Evolutionary conservation across 1,140 invertebrate genomes (phyloP), one percentile per base, ranked within the genome.

Genomic region (Neomicropteryx cornuta): DNA sequence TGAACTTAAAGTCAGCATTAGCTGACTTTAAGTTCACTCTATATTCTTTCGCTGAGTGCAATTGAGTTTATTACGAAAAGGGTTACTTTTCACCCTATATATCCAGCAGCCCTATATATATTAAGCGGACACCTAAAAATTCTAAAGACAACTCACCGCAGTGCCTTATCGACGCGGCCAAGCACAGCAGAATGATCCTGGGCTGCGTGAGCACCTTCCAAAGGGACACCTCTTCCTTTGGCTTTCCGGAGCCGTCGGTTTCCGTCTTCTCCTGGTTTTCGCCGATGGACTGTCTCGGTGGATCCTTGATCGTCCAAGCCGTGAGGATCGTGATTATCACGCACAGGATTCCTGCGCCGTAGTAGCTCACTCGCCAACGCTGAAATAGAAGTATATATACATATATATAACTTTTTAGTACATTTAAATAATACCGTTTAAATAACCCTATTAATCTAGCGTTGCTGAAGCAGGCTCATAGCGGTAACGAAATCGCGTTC

Each of bases 331-430:
- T 78, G 8, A 93, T 61, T 5, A 90, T 66, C 0, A 94, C 30
- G 1, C 87, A 86, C 2, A 92, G 70, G 11, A 88, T 74, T 14
- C 87, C 90, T 22, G 83, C 78, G 3, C 83, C 77, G 50, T 87
- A 81, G 59, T 92, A 96, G 17, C 84, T 82, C 16, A 87, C 75
- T 51, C 91, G 71, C 90, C 91, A 96, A 18, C 87, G 87, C 79
- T 87, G 57, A 14, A 49, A 45, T 42, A 35, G 10, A 41, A 42
- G n/a, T 11, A 17, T 17, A 8, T 14, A 32, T 8, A 11, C n/a
- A 13, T 13, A 8, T 13, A 32, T 5, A 32, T 32, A 32, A 14
- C 6, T 32, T 5, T 5, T 32, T 8, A 32, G 5, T 32, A 5
- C 30, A 5, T 14, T 13, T 32, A 32, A 5, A 13, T 32, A 8